Base-by-base conservation (phyloP, 2,797 vertebrate species). In the Pipistrellus nathusii region DNA sequence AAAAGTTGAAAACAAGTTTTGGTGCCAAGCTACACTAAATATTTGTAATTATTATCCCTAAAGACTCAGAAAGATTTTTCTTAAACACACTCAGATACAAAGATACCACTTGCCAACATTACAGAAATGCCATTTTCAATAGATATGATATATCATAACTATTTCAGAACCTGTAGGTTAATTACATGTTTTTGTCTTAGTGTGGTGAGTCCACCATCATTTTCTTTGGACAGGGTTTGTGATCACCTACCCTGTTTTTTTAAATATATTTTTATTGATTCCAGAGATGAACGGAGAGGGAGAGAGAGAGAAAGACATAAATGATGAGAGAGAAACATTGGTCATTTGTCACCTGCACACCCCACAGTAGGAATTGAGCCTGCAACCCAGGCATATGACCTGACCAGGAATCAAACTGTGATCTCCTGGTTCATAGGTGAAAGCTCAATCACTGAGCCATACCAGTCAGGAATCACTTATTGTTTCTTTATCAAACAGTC, bases 1-100 rank as follows among this genome's bases (percentile, higher is more conserved):
- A 87, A 92, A 51, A 11, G 1, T 90, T 71, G 88, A 87, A 95
- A 86, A 90, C 55, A 75, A 30, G 46, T 94, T 94, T 75, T 15
- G 4, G 21, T 38, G 1, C n/a, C 78, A 46, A 66, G 23, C 3
- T 59, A 92, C 27, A 53, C 13, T 68, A 71, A n/a, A 69, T 83
- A 4, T 88, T 89, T 81, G 1, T 85, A 93, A 90, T 80, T 92
- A 55, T 86, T 71, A 85, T 23, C 41, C 12, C 27, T 75, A 5
- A 88, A 87, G 78, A 68, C 25, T 68, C 80, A 41, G 13, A 71
- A 72, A 6, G 9, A 2, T 38, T 85, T 90, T 94, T 75, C 41
- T 41, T 76, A 38, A 27, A 35, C 4, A 66, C 23, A n/a, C 11
- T 51, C 62, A 62, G 23, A 55, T 17, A 81, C 27, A 68, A 35